These are phyloP conservation scores for Callipepla squamata DNA, from an alignment of 2,113 vertebrate species.

Conservation along the genomic window DNA sequence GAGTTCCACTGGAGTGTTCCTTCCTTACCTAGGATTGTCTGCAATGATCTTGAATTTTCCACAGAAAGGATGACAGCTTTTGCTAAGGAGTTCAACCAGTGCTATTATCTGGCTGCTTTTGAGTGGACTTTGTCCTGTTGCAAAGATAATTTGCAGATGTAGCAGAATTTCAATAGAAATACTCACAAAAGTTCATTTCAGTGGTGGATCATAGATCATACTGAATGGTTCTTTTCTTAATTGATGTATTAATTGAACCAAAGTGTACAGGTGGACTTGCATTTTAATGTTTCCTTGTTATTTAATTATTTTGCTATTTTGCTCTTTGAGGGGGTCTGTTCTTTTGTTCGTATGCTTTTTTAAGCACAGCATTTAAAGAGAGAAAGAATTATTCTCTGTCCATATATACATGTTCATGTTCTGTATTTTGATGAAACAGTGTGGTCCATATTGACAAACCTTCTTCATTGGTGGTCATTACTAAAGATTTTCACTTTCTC, in stretches of 20 bases:
- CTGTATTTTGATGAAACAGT: neutral
- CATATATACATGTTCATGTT: neutral
- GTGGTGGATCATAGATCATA: neutral
- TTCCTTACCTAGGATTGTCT: neutral
- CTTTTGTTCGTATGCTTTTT: neutral
- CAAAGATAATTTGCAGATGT: neutral
- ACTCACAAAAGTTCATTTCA: neutral
- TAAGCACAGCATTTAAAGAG: neutral
- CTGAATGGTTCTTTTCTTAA: neutral
- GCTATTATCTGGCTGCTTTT: neutral
- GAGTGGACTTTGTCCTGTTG: neutral
- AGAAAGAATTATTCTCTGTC: neutral
- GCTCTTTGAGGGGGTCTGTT: neutral
- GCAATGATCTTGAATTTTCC: neutral
- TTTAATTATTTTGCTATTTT: neutral
- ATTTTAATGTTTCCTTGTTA: neutral
- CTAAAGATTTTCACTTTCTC: slow-evolving; percentile 42
- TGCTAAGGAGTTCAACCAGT: neutral
- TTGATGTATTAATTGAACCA: neutral
- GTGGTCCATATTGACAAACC: neutral
- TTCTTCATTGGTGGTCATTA: slow-evolving; percentile 6
- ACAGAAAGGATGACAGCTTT: neutral
- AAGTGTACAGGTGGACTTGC: neutral
- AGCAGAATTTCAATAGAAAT: neutral
- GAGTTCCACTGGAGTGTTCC: neutral